Base-by-base conservation (phyloP, 2,888 invertebrate genomes). In the Hoplodrina blanda region DNA sequence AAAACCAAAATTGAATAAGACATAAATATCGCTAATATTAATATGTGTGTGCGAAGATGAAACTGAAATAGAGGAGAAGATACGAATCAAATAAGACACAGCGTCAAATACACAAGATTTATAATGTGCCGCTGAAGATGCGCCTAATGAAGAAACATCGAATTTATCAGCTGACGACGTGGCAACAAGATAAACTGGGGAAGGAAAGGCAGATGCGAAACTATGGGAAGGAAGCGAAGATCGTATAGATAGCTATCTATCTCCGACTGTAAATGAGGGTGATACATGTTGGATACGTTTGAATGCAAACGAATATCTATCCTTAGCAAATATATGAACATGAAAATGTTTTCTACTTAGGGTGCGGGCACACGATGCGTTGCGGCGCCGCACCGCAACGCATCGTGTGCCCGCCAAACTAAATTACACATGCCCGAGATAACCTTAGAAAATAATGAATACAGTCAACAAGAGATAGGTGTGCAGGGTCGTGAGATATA, bases 91-190 rank as follows among this genome's bases (percentile, higher is more conserved):
- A 76, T 72, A 76, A 74, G 81, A 77, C 71, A 77, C 76, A 74
- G 77, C 80, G 87, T 88, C 86, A 87, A 85, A 86, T 82, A 73
- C 78, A 50, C 56, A 78, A 78, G 85, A 88, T 88, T 88, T 88
- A 88, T 86, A 69, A 78, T 56, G 75, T 71, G 79, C 66, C 71
- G 73, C 80, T 82, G 66, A 52, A 61, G 44, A 49, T 76, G 73
- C 61, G 65, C 77, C 84, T 86, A 87, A 87, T 87, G 84, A 81
- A 82, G 80, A 79, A 79, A 84, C 78, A 79, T 85, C 75, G 81
- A 87, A 88, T 86, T 85, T 87, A 88, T 87, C 86, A 81, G 82
- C 73, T 67, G 85, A 73, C 80, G 84, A 84, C 80, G 69, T 76
- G 83, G 62, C 78, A 79, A 83, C 84, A 83, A 44, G 63, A 69